Evolutionary conservation across 1,140 invertebrate genomes (phyloP).

Genomic region (Microvelia longipes): DNA sequence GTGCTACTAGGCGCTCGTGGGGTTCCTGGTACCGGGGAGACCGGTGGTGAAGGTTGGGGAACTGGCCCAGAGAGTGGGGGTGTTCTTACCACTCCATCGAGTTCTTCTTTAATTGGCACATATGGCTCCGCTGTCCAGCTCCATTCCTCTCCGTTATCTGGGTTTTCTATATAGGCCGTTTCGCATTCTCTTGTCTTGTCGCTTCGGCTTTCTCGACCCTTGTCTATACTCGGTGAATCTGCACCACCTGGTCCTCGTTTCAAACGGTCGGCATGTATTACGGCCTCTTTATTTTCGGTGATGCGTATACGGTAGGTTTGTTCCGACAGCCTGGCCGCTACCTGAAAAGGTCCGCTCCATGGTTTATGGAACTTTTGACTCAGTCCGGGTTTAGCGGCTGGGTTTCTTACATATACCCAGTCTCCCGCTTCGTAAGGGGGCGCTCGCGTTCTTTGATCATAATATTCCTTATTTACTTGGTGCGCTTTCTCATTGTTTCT

Average conservation of each 20-base stretch:
- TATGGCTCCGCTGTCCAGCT: too few species aligned
- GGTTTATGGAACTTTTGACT: conserved; percentile 1
- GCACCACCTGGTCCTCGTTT: background rate
- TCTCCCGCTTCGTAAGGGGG: background rate
- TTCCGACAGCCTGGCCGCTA: background rate
- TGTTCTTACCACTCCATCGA: too few species aligned
- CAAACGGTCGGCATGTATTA: background rate
- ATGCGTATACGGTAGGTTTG: background rate
- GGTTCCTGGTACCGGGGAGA: too few species aligned
- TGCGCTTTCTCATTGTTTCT: background rate
- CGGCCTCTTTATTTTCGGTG: background rate
- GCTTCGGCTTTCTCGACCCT: too few species aligned
- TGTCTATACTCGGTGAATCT: too few species aligned
- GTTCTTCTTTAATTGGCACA: too few species aligned
- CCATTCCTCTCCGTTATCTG: too few species aligned
- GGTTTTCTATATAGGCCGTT: too few species aligned
- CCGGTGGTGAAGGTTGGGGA: too few species aligned
- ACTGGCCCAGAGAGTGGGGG: too few species aligned
- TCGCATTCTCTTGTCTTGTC: too few species aligned
- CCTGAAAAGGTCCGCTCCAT: background rate
- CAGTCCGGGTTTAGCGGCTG: background rate
- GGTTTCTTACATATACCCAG: background rate
- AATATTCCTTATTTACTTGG: background rate
- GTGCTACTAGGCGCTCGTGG: too few species aligned
- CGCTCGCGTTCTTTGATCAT: background rate